Base-by-base conservation (phyloP, 2,888 invertebrate species). In the Apodemia hepburni region DNA sequence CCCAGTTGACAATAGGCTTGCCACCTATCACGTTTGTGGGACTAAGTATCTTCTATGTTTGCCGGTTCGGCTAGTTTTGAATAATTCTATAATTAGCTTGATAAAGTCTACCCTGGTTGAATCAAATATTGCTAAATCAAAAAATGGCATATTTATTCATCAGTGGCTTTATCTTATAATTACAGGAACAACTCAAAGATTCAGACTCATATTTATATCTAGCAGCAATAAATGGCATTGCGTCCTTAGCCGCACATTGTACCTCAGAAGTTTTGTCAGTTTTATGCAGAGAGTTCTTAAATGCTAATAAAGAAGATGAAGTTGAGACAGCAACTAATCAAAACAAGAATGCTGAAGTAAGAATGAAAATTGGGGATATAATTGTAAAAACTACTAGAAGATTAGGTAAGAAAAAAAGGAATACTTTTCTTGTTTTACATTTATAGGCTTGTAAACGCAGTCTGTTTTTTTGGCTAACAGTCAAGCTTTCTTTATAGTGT, bases 181-280 rank as follows among this genome's bases (percentile, higher is more conserved):
- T 86, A 64, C 71, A 95, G 94, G 94, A 96, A 81, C 95, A 95
- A 83, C 79, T 98, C 0, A 94, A 94, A 76, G 93, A 97, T 72
- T 85, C 93, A 12, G 98, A 98, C 77, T 95, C 97, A 0, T 98
- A 96, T 77, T 92, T 98, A 64, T 98, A 97, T 79, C 82, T 98
- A 66, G 92, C 94, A 64, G 95, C 97, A 2, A 94, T 97, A 18
- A 95, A 95, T 76, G 97, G 96, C 1, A 81, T 97, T 59, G 94
- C 95, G 9, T 91, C 94, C 1, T 84, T 97, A 68, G 94, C 95
- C 12, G 89, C 93, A 42, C 81, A 92, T 61, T 94, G 93, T 77
- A 94, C 97, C 1, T 94, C 95, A 72, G 92, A 93, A 72, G 93
- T 96, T 0, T 80, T 98, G 45, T 93, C 94, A 67, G 80, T 92